A percentile compares a stretch with the other conserved stretches of the same genome.
These are phyloP conservation scores for Magallana angulata DNA, from an alignment of 1,140 invertebrate genomes.

Conservation along the genomic window DNA sequence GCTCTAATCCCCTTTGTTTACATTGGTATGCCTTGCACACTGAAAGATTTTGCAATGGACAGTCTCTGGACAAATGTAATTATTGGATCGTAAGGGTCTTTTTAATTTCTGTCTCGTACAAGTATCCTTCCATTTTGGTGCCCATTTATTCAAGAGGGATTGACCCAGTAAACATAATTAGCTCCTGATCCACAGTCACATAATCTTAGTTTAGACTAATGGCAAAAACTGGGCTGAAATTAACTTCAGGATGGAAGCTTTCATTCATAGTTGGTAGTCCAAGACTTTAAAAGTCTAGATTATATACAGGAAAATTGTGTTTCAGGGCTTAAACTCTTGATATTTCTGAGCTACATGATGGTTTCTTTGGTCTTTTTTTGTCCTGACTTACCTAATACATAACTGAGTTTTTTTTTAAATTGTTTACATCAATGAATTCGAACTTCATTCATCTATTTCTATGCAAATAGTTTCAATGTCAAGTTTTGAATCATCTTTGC, in stretches of 20 bases:
- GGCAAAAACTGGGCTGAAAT: slow-evolving; percentile 3
- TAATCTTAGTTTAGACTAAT: slow-evolving; percentile 1
- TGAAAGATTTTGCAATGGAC: slow-evolving; percentile 22
- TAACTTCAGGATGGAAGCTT: background rate
- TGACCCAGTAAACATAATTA: slow-evolving; percentile 29
- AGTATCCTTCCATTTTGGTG: background rate
- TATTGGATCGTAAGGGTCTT: slow-evolving; percentile 18
- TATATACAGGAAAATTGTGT: background rate
- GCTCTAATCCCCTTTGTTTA: slow-evolving; percentile 26
- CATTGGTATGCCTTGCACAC: slow-evolving; percentile 11
- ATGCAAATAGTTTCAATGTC: background rate
- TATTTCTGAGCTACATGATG: background rate
- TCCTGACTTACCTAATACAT: background rate
- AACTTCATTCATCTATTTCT: background rate
- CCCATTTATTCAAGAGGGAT: slow-evolving; percentile 30
- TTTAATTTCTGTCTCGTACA: slow-evolving; percentile 14
- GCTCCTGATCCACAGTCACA: background rate
- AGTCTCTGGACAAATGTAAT: slow-evolving; percentile 19
- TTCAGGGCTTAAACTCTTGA: background rate
- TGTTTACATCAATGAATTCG: background rate
- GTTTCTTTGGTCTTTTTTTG: background rate
- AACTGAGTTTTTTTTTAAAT: background rate
- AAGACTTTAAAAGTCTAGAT: background rate
- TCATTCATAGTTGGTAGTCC: background rate
- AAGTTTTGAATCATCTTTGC: background rate